Conservation (phyloP, 2,797 vertebrate species). For the Enteromius trimaculatus region DNA sequence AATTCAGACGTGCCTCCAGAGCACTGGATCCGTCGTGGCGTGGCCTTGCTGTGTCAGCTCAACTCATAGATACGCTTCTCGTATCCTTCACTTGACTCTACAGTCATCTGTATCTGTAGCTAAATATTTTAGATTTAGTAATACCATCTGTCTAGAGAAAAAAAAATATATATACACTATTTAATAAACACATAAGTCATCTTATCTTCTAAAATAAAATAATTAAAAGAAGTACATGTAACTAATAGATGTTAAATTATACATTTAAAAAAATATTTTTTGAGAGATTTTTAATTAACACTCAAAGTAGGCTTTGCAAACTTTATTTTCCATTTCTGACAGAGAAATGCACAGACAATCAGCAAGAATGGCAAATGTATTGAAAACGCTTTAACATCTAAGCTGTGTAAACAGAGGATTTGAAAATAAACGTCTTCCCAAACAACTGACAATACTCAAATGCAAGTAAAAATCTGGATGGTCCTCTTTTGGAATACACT, state of each 20-base stretch:
- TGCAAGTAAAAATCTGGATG: not conserved
- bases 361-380: conserved; percentile 69
- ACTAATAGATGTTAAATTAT: not conserved
- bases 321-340: conserved; percentile 70
- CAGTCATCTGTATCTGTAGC: not conserved
- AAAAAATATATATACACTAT: not conserved
- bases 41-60: conserved; percentile 87
- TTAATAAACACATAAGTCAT: not conserved
- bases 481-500: conserved; percentile 9
- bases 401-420: conserved; percentile 60
- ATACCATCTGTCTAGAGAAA: not conserved
- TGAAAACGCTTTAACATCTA: conserved; percentile 68
- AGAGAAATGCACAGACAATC: conserved; percentile 70
- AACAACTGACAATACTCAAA: conserved; percentile 11
- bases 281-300: conserved; percentile 2
- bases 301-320: conserved; percentile 50
- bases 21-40: conserved; percentile 87
- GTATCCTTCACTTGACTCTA: not conserved
- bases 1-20: conserved; percentile 75
- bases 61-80: conserved; percentile 68
- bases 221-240: not conserved
- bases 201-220: not conserved
- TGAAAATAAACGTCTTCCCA: conserved; percentile 50
- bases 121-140: not conserved
- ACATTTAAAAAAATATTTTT: not conserved